Conservation (phyloP, 2,888 invertebrate species). For the Drosophila subquinaria region DNA sequence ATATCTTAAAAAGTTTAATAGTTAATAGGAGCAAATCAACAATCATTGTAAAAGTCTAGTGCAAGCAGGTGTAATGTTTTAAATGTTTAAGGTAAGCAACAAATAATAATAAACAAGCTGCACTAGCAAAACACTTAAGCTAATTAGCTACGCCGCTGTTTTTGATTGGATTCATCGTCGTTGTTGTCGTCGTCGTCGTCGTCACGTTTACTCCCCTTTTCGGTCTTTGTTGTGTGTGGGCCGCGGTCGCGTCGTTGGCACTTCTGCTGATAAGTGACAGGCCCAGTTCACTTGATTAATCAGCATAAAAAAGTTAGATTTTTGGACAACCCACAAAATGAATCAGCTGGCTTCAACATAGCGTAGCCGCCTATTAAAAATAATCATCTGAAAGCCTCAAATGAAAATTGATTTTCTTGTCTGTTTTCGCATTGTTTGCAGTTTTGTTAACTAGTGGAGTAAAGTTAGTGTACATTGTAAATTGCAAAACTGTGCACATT, state of each 20-base stretch:
- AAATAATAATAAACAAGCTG: background rate
- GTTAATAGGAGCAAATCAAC: conserved; percentile 35
- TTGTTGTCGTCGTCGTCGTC: conserved; percentile 31
- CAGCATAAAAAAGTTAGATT: conserved; percentile 46
- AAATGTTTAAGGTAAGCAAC: conserved; percentile 63
- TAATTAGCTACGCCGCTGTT: conserved; percentile 54
- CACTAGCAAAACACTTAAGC: conserved; percentile 31
- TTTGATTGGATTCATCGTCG: conserved; percentile 49
- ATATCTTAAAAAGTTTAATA: conserved; percentile 53
- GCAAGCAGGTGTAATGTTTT: conserved; percentile 54
- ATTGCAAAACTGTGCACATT: conserved; percentile 22
- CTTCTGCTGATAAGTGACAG: conserved; percentile 58
- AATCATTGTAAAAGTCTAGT: conserved; percentile 34
- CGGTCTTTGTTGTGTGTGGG: conserved; percentile 61
- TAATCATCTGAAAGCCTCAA: background rate
- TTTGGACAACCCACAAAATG: conserved; percentile 10
- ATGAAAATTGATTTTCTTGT: conserved; percentile 4
- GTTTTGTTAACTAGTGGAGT: conserved; percentile 52
- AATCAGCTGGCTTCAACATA: conserved; percentile 9
- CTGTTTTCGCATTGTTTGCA: conserved; percentile 11
- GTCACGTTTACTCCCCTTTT: conserved; percentile 76
- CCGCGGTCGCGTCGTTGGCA: conserved; percentile 41
- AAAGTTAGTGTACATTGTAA: conserved; percentile 37
- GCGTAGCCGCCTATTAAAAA: conserved; percentile 10
- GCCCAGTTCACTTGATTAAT: conserved; percentile 55